Conservation (phyloP, 1,140 invertebrate species). For the Drosophila grimshawi region DNA sequence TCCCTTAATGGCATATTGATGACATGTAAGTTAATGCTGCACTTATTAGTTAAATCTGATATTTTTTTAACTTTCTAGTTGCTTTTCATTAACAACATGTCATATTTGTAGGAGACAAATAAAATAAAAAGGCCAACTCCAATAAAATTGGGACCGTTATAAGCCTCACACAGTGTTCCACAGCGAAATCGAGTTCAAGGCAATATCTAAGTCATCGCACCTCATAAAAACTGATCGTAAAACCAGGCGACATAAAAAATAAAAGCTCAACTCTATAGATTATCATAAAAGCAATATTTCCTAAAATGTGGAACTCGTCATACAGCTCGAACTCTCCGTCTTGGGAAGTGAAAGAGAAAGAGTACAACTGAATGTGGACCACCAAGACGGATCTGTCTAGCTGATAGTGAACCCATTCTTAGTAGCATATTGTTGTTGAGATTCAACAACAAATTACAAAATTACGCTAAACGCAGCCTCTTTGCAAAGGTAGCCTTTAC, state of each 20-base stretch:
- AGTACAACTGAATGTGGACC: constrained; percentile 36
- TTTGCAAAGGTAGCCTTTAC: constrained; percentile 60
- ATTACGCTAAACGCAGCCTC: constrained; percentile 71
- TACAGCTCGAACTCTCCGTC: neutral
- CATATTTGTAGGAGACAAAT: constrained; percentile 52
- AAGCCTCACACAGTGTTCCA: constrained; percentile 28
- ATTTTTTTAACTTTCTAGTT: constrained; percentile 54
- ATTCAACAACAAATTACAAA: constrained; percentile 77
- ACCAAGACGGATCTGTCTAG: constrained; percentile 50
- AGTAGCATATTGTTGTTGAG: constrained; percentile 58
- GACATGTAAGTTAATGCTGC: neutral
- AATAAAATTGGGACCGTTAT: constrained; percentile 69
- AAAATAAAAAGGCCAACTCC: constrained; percentile 44
- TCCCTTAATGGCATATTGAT: constrained; percentile 11
- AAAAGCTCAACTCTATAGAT: constrained; percentile 62
- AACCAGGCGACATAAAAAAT: constrained; percentile 60
- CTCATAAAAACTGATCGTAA: constrained; percentile 76
- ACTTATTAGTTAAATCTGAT: neutral
- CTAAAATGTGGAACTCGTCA: constrained; percentile 51
- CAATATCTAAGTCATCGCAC: constrained; percentile 81
- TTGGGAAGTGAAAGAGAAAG: neutral
- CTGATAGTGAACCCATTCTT: constrained; percentile 56
- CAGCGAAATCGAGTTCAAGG: constrained; percentile 70
- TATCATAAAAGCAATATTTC: constrained; percentile 60
- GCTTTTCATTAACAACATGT: constrained; percentile 48